Evolutionary conservation across 2,888 invertebrate species (phyloP), one percentile per base, ranked within the genome.

Genomic region (Epistrophe eligans): DNA sequence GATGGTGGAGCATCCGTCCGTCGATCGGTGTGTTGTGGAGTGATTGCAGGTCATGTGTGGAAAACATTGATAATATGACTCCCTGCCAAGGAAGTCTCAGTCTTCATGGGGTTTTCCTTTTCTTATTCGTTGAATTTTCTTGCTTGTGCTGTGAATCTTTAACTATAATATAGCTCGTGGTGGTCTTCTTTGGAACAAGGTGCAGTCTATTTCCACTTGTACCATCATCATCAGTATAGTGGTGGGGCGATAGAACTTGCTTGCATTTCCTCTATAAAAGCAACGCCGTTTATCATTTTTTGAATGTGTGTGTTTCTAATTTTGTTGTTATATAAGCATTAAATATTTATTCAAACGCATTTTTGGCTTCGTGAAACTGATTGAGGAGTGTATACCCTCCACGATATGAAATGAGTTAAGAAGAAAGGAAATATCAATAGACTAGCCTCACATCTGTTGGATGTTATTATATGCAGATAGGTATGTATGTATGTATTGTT

Each of bases 321-420:
- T 80, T 66, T 84, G 84, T 76, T 80, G 58, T 55, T 80, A 45
- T 80, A 45, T 60, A 77, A 73, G 82, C 62, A 62, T 85, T 64
- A 82, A 85, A 83, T 87, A 83, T 87, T 87, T 87, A 79, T 79
- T 79, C 79, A 76, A 87, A 79, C 87, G 66, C 52, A 64, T 79
- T 83, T 87, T 79, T 57, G 60, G 73, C 32, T 81, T 58, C 38
- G 19, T 48, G 50, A 48, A 72, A 43, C 83, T 76, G 82, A 82
- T 79, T 79, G 87, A 87, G 79, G 66, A 55, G 48, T 24, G 13
- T 9, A 43, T 45, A 32, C 52, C 70, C 55, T 64, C 45, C 32
- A 10, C 32, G 45, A 19, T 28, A 48, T 45, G 28, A 58, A 67
- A 50, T 43, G 64, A 28, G 43, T 7, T n/a, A n/a, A 50, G 45